Conservation (phyloP, 2,113 vertebrate species). For the Lepus americanus region DNA sequence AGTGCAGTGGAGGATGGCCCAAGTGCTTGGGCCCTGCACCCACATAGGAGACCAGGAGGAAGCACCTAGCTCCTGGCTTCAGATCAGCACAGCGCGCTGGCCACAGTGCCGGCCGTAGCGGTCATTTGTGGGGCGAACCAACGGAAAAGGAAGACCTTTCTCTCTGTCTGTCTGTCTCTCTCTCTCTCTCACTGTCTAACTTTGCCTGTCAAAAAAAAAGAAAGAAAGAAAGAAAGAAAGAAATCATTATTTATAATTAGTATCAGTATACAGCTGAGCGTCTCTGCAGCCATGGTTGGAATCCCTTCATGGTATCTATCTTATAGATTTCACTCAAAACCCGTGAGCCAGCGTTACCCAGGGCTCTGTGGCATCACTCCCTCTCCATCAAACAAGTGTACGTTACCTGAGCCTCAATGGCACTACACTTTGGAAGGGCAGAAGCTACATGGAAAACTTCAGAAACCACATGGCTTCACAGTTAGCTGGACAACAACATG, state of each 20-base stretch:
- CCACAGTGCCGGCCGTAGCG: no score
- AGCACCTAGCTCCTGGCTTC: no score
- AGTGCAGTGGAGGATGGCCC: no score
- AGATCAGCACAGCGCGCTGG: no score
- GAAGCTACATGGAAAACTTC: background rate
- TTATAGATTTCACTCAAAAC: background rate
- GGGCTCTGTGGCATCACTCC: background rate
- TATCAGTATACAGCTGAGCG: background rate
- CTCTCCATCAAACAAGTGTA: background rate
- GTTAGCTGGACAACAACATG: background rate
- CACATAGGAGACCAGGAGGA: no score
- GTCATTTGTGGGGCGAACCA: no score
- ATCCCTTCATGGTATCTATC: background rate
- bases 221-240: background rate
- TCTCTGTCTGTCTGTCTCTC: no score
- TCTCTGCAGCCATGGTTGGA: background rate
- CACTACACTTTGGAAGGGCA: background rate
- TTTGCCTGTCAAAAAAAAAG: no score
- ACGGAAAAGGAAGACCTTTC: no score
- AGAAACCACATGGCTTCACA: background rate
- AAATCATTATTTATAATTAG: constrained; percentile 70
- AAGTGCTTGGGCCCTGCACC: no score
- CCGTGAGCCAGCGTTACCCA: background rate
- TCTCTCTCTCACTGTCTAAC: no score
- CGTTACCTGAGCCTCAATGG: background rate